These are phyloP conservation scores for Platichthys stellatus DNA, from an alignment of 2,113 vertebrate genomes.

Conservation along the genomic window DNA sequence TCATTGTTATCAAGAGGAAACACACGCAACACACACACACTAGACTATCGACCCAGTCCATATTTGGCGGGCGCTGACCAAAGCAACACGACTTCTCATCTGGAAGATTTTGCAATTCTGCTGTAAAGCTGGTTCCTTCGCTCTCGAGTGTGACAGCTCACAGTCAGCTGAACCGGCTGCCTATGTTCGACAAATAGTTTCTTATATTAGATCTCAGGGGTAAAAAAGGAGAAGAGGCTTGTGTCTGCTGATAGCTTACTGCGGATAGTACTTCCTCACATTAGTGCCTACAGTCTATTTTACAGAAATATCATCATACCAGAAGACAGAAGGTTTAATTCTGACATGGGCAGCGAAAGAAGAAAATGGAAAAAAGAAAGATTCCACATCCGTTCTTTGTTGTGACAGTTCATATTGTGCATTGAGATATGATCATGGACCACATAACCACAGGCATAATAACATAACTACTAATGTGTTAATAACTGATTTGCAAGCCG, in stretches of 20 bases:
- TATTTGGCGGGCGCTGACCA: conserved; percentile 35
- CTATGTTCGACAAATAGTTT: conserved; percentile 8
- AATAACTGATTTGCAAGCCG: neutral
- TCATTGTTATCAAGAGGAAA: conserved; percentile 58
- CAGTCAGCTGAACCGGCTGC: conserved; percentile 58
- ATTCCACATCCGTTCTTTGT: no score
- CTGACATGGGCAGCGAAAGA: neutral
- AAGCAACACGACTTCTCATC: conserved; percentile 21
- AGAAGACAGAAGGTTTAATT: neutral
- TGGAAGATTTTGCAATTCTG: conserved; percentile 10
- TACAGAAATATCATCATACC: neutral
- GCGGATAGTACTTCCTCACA: neutral
- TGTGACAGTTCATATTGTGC: no score
- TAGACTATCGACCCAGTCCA: neutral
- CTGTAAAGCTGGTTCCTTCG: conserved; percentile 36
- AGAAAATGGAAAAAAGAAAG: no score
- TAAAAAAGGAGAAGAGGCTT: conserved; percentile 28
- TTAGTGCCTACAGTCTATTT: no score
- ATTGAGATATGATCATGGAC: no score
- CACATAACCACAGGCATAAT: no score
- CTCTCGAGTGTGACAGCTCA: conserved; percentile 54
- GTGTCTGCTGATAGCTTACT: neutral
- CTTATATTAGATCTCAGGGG: conserved; percentile 47
- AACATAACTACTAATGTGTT: neutral
- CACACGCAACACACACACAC: conserved; percentile 16